These are phyloP conservation scores for Malthinus seriepunctatus DNA, from an alignment of 2,888 invertebrate genomes.

Conservation along the genomic window DNA sequence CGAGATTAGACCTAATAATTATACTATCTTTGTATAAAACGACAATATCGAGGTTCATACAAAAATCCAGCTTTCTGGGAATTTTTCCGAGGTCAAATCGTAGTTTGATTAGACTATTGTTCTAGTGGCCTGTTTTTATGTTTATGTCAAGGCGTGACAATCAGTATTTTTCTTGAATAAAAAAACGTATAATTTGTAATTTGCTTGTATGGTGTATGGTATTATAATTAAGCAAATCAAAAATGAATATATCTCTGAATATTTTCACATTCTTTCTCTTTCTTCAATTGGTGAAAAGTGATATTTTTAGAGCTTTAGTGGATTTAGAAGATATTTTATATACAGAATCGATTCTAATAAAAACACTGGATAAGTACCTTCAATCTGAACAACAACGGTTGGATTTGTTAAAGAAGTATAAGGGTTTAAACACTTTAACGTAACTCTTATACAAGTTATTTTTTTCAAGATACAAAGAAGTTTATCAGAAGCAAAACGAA, in stretches of 20 bases:
- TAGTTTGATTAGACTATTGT: no score
- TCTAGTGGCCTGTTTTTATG: no score
- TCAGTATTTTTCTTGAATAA: no score
- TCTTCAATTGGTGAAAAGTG: constrained; percentile 48
- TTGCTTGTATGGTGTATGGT: no score
- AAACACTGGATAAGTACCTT: constrained; percentile 83
- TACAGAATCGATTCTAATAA: constrained; percentile 87
- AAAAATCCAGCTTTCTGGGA: no score
- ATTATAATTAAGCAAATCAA: no score
- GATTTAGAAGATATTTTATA: constrained; percentile 91
- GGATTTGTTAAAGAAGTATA: constrained; percentile 57
- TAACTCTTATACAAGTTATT: background rate
- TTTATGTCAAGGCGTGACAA: no score
- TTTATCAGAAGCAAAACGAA: constrained; percentile 76
- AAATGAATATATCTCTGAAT: constrained; percentile 7
- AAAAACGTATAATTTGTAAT: no score
- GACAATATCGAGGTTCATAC: no score
- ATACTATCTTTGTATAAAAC: no score
- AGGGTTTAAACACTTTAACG: background rate
- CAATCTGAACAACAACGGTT: constrained; percentile 82
- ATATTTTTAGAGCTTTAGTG: constrained; percentile 91
- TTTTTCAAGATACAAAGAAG: constrained; percentile 65
- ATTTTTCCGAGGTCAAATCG: no score
- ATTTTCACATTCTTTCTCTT: constrained; percentile 6
- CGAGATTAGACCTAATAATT: no score